Evolutionary conservation across 2,113 vertebrate genomes (phyloP).

Genomic region (Micronisus gabar): DNA sequence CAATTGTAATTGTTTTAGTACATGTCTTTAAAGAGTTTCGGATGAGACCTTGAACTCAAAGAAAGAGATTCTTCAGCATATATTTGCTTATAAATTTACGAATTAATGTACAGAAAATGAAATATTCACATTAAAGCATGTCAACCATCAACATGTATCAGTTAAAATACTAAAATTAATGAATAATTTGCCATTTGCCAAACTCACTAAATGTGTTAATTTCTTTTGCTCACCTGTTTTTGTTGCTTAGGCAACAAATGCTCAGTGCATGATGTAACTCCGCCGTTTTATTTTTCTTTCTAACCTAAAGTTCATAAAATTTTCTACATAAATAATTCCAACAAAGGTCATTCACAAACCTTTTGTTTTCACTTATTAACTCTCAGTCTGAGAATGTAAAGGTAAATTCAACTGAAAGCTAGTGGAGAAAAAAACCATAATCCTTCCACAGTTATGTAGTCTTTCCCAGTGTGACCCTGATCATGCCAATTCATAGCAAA

Average conservation of each 20-base stretch:
- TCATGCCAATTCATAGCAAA: neutral
- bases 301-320: neutral
- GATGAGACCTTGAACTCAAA: neutral
- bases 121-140: neutral
- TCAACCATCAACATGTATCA: neutral
- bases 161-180: neutral
- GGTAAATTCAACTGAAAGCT: neutral
- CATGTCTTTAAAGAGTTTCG: neutral
- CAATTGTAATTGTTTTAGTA: neutral
- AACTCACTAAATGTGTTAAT: neutral
- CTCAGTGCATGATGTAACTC: neutral
- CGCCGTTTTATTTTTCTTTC: neutral
- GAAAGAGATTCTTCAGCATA: neutral
- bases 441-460: neutral
- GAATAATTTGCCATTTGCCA: neutral
- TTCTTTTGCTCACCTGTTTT: conserved; percentile 50
- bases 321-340: neutral
- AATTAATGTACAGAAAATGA: neutral
- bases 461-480: neutral
- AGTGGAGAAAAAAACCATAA: neutral
- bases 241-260: conserved; percentile 5
- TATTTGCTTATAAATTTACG: neutral
- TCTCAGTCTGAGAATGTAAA: neutral
- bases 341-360: neutral
- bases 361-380: neutral